These are phyloP conservation scores for Tribolium castaneum DNA, from an alignment of 1,140 invertebrate species.

Conservation along the genomic window DNA sequence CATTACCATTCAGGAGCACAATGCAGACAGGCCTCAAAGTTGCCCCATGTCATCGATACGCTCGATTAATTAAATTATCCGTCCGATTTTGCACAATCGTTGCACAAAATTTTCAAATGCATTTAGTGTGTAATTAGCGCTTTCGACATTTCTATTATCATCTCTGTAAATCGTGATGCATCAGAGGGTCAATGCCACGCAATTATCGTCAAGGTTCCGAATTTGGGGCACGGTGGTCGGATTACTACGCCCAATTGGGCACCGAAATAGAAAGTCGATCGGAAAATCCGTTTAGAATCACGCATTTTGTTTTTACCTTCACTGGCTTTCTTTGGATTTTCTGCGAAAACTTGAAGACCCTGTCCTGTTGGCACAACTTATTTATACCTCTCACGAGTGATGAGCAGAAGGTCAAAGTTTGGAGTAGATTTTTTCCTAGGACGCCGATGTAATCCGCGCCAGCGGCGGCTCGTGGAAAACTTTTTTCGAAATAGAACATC, in stretches of 20 bases:
- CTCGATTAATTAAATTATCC: slow-evolving; percentile 21
- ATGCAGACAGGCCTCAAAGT: neutral
- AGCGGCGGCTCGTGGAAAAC: too few relatives aligned
- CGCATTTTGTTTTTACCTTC: slow-evolving; percentile 1
- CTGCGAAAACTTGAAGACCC: slow-evolving; percentile 9
- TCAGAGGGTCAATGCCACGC: slow-evolving; percentile 14
- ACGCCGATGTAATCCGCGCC: neutral
- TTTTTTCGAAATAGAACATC: too few relatives aligned
- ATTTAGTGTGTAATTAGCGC: slow-evolving; percentile 26
- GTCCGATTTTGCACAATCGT: neutral
- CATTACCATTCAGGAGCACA: slow-evolving; percentile 8
- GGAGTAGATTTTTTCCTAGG: neutral
- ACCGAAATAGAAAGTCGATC: slow-evolving; percentile 12
- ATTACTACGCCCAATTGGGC: neutral
- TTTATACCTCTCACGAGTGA: slow-evolving; percentile 10
- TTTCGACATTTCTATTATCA: slow-evolving; percentile 31
- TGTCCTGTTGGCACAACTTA: slow-evolving; percentile 2
- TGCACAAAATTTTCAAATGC: slow-evolving; percentile 27
- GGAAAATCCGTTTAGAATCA: neutral
- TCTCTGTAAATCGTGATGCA: slow-evolving; percentile 19
- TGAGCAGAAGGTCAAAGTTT: slow-evolving; percentile 13
- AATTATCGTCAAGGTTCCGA: neutral
- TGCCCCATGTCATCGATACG: slow-evolving; percentile 11
- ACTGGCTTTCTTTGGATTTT: neutral
- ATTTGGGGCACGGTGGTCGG: slow-evolving; percentile 2